A percentile compares a stretch with the other conserved stretches of the same genome.
Conservation (phyloP, 64 coral and sea anemone species). For the Actinia tenebrosa region DNA sequence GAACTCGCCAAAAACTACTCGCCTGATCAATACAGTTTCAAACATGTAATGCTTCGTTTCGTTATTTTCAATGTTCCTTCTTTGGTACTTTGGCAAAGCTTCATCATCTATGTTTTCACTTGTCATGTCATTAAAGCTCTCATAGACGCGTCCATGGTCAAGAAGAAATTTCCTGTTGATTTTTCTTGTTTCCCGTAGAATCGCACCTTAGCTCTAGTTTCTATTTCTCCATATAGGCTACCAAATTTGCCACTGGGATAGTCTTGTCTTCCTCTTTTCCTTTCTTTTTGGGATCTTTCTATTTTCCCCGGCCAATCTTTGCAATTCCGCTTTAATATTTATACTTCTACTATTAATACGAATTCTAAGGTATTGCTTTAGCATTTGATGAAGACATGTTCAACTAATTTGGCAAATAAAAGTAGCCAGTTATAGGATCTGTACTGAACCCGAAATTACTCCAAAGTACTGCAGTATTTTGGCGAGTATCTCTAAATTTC, state of each 20-base stretch:
- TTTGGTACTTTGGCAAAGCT: background rate
- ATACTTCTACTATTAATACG: too few relatives aligned
- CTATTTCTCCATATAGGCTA: slow-evolving; percentile 15
- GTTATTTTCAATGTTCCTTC: too few relatives aligned
- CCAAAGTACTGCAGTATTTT: too few relatives aligned
- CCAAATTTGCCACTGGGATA: background rate
- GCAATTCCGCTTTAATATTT: slow-evolving; percentile 13
- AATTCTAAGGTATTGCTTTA: too few relatives aligned
- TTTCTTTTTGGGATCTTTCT: slow-evolving; percentile 44
- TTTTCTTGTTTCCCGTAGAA: background rate
- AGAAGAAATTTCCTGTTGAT: slow-evolving; percentile 2
- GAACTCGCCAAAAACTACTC: background rate
- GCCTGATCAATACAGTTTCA: slow-evolving; percentile 25
- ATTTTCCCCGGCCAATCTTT: slow-evolving; percentile 18
- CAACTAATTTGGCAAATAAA: too few relatives aligned
- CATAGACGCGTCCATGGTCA: background rate
- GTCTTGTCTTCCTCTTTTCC: background rate
- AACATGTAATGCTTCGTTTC: background rate
- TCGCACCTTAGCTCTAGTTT: slow-evolving; percentile 19
- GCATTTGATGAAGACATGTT: too few relatives aligned
- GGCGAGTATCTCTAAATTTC: too few relatives aligned
- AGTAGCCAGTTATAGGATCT: too few relatives aligned
- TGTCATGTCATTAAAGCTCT: background rate
- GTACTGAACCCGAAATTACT: too few relatives aligned
- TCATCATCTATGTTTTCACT: background rate